Percentiles rank a stretch among this genome's conserved stretches.
These are phyloP conservation scores for Dryococelus australis DNA, from an alignment of 2,888 invertebrate genomes.

Conservation along the genomic window DNA sequence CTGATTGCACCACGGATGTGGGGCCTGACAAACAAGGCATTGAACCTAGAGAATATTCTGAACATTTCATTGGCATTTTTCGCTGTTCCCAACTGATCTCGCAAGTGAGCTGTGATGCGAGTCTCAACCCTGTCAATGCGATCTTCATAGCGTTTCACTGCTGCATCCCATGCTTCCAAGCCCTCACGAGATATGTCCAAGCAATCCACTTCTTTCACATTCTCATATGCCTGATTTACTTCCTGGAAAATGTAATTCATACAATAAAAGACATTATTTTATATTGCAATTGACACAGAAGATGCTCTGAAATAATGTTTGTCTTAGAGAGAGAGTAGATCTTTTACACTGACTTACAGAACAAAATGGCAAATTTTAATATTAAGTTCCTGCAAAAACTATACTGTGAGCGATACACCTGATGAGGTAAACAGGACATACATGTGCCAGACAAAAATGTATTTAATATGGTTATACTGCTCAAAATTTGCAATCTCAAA, in stretches of 20 bases:
- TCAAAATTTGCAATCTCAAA: no score
- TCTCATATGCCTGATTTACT: conserved; percentile 94
- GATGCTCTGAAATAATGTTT: background rate
- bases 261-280: conserved; percentile 23
- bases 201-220: conserved; percentile 98
- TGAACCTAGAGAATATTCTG: conserved; percentile 96
- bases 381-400: no score
- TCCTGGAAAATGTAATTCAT: conserved; percentile 55
- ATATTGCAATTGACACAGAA: background rate
- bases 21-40: conserved; percentile 97
- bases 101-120: conserved; percentile 94
- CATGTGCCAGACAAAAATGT: no score
- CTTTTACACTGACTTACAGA: background rate
- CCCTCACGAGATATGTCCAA: conserved; percentile 97
- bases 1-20: conserved; percentile 99
- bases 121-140: conserved; percentile 98
- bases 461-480: no score
- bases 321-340: background rate
- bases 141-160: conserved; percentile 95
- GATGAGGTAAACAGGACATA: no score
- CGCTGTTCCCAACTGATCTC: conserved; percentile 97
- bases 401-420: no score
- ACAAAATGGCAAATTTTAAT: no score
- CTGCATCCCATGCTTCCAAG: conserved; percentile 97
- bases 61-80: conserved; percentile 99